phyloP scores from a whole-genome alignment of 2,888 invertebrate species.

The Erpobdella octoculata region DNA sequence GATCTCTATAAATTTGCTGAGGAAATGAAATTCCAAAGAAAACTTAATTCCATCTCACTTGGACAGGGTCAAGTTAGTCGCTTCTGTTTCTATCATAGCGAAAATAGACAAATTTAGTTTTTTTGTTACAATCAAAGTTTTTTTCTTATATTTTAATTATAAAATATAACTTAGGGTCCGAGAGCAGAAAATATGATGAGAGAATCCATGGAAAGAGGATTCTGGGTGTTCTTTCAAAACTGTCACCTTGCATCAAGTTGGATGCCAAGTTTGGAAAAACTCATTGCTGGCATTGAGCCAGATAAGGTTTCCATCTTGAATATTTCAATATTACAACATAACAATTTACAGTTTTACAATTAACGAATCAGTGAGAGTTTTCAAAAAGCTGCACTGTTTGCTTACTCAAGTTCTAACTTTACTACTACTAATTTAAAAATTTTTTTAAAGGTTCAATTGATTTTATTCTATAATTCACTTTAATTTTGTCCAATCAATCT shows the following conservation, averaged over 20 bases:
- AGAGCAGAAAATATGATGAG: slow-evolving; percentile 70
- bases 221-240: slow-evolving; percentile 83
- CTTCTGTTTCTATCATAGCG: not conserved
- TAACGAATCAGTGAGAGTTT: no score
- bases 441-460: no score
- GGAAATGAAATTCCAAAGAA: slow-evolving; percentile 55
- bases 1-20: slow-evolving; percentile 55
- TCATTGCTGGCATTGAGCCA: slow-evolving; percentile 69
- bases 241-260: slow-evolving; percentile 82
- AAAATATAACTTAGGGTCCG: slow-evolving; percentile 63
- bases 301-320: slow-evolving; percentile 54
- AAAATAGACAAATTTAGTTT: not conserved
- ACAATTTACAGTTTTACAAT: no score
- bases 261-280: slow-evolving; percentile 73
- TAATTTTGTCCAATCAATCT: no score
- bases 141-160: no score
- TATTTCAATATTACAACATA: no score
- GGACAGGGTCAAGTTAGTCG: slow-evolving; percentile 69
- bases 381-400: no score
- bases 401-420: no score
- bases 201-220: slow-evolving; percentile 67
- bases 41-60: slow-evolving; percentile 71
- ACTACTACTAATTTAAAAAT: no score
- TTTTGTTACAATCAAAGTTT: no score
- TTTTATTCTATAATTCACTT: no score